phyloP scores from a whole-genome alignment of 2,888 invertebrate species.

The Artemia sinica region DNA sequence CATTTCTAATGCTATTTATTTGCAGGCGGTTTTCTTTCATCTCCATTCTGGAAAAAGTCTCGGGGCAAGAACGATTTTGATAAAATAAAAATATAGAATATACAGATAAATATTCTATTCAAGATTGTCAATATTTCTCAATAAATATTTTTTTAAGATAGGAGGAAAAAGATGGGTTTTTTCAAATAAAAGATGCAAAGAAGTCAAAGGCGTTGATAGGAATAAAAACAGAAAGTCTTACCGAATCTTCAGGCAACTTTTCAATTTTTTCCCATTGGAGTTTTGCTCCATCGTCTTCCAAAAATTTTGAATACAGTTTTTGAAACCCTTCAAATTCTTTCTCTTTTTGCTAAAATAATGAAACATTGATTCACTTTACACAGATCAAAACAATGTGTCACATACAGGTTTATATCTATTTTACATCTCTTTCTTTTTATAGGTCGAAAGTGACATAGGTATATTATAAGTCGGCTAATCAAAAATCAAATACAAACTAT shows the following conservation, averaged over 20 bases:
- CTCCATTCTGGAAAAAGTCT: no score
- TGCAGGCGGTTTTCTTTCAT: no score
- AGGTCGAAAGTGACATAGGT: no score
- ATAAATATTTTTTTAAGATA: neutral
- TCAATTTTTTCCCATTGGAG: conserved; percentile 86
- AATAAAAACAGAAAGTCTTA: conserved; percentile 33
- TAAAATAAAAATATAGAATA: neutral
- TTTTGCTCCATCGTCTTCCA: conserved; percentile 49
- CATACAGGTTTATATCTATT: neutral
- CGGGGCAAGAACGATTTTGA: no score
- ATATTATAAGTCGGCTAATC: no score
- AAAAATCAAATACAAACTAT: no score
- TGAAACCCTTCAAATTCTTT: conserved; percentile 69
- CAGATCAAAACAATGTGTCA: neutral
- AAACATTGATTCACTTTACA: conserved; percentile 18
- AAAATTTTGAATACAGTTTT: conserved; percentile 60
- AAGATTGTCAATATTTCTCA: neutral
- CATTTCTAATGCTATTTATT: no score
- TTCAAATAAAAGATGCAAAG: no score
- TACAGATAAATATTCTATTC: neutral
- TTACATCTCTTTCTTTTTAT: no score
- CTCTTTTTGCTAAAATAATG: conserved; percentile 35
- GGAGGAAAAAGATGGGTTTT: conserved; percentile 22
- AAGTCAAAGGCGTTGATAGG: no score
- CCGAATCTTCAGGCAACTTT: conserved; percentile 65